Evolutionary conservation across 64 coral and sea anemone genomes (phyloP), one percentile per base, ranked within the genome.

Genomic region (Pachyseris speciosa): DNA sequence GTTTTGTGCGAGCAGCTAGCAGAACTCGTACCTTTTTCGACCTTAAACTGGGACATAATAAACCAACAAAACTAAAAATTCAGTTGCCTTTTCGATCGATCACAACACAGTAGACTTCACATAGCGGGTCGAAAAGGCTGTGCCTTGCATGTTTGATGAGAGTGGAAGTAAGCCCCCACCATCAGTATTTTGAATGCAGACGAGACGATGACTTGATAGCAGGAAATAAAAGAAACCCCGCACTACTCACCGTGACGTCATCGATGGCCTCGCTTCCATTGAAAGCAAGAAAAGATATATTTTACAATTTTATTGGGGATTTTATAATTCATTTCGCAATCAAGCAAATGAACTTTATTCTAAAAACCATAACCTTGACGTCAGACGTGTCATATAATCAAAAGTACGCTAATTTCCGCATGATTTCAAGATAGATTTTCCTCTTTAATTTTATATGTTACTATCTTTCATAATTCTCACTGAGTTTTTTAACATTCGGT

Each of bases 1-100:
- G 10, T 25, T 10, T 10, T 40, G 37, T 37, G 68, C 68, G 13
- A 44, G 37, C 20, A n/a, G 26, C 4, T 20, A 57, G 22, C 52
- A 13, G 29, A 71, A 24, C 4, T 30, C 80, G 19, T 42, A 92
- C 89, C 89, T 84, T 84, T 92, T 63, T 92, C 78, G 31, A 92
- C 78, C 43, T 74, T 72, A 64, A 92, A 92, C 67, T 92, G 89
- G 89, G 89, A 92, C 89, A 92, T 92, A 24, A 41, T 91, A 68
- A 39, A 53, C 51, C 53, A 36, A 47, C 33, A 72, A 34, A 17
- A 72, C 16, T 69, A 15, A 83, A 76, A 34, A 26, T 51, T 70
- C 30, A 66, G 50, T 17, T 31, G 5, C 42, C 34, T 70, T 57
- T 2, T 52, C 48, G 45, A 83, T 37, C 45, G 64, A 91, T 48